Evolutionary conservation across 1,140 invertebrate species (phyloP), one percentile per base, ranked within the genome.

Genomic region (Proctacanthus coquilletti): DNA sequence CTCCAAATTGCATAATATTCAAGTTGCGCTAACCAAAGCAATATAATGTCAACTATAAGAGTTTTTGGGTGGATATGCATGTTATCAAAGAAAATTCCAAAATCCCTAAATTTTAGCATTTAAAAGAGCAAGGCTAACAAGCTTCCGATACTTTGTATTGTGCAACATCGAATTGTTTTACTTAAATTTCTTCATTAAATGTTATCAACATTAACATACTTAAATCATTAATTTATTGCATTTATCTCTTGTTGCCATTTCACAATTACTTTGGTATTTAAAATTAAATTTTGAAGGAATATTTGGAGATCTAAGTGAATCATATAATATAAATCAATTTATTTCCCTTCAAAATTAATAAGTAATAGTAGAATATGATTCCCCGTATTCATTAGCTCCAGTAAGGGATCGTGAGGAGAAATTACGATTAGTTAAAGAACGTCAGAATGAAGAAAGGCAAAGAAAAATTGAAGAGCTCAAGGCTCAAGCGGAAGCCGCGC

Each of bases 401-500:
- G 10, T 14, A 15, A 38, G 53, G 54, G 66, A 68, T 46, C 62
- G 65, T 38, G 68, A 75, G 60, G 66, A 71, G 50, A 68, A 73
- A 57, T 62, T 72, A 47, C 68, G 68, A 50, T 62, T 73, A 50
- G 70, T 77, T 41, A 74, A 82, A 47, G 84, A 88, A 52, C 67
- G 78, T 44, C 82, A 87, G 60, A 82, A 85, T 65, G 80, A 84
- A 53, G 84, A 89, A 60, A 72, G 84, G 47, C 76, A 83, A 52
- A 74, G 75, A 50, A 82, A 84, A 57, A 67, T 89, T 46, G 81
- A 87, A 60, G 84, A 88, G 65, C 68, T 91, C 43, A 77, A 83
- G 51, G 75, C 80, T 52, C 81, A 87, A 62, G 83, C 84, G 33
- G 67, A 84, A 36, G 80, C 81, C 31, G 82, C 84, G 48, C 84